Base-by-base conservation (phyloP, 2,888 invertebrate genomes). In the Eupsilia transversa region DNA sequence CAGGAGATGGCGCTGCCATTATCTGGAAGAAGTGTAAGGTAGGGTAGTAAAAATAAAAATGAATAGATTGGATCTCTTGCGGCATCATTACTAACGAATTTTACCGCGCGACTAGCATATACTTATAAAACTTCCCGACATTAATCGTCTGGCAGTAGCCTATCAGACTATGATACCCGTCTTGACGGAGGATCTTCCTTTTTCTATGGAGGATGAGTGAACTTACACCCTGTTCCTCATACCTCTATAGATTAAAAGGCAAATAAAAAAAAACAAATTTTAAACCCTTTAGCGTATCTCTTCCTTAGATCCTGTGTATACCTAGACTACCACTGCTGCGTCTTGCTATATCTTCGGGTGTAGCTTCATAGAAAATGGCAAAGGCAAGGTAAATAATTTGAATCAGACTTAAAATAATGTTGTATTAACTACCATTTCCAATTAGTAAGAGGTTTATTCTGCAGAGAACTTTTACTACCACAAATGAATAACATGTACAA, bases 1-100 rank as follows among this genome's bases (percentile, higher is more conserved):
- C 98, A 98, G 33, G 98, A 97, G 59, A 98, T 97, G 0, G 97
- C 97, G 68, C 97, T 97, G 14, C 97, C 97, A 75, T 97, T 97
- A 57, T 96, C 98, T 98, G 69, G n/a, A 72, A 27, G 35, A 10
- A 46, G 33, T 52, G 3, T 38, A 38, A 38, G 3, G 2, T 14
- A 30, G 23, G 20, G 3, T 27, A 20, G 5, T 27, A 3, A 7
- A 46, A 23, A 23, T 38, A 0, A 0, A 38, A 14, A 35, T 59
- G 12, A 38, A 35, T 4, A 38, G 35, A 60, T 17, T 17, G 59
- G 23, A 38, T 38, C n/a, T 38, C 5, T 46, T 5, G 20, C 5
- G 41, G 0, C 43, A 46, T 46, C 20, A 20, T 5, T 6, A 46
- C 20, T 2, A 46, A 7, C 20, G 7, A 46, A 46, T 20, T 46